Conservation (phyloP, 2,113 vertebrate genomes). For the Cettia cetti region DNA sequence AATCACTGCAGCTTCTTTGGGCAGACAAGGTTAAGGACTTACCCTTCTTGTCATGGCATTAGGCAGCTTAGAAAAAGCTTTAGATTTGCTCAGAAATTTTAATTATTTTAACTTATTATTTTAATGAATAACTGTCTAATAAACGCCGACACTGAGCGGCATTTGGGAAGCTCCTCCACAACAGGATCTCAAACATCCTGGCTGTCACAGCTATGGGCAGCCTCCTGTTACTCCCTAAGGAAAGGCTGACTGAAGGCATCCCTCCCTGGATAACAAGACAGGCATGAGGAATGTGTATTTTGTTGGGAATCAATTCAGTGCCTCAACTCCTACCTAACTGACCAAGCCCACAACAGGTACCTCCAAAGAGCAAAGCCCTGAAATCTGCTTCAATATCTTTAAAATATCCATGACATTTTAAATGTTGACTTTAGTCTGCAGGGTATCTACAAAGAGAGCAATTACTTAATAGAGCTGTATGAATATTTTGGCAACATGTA, state of each 20-base stretch:
- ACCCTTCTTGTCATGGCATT: not conserved
- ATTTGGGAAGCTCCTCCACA: not conserved
- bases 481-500: not conserved
- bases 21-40: not conserved
- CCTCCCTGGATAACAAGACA: not conserved
- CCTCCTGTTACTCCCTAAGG: not conserved
- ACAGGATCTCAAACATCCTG: not conserved
- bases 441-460: not conserved
- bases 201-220: not conserved
- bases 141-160: not conserved
- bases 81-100: not conserved
- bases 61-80: not conserved
- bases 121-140: not conserved
- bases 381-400: not conserved
- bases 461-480: not conserved
- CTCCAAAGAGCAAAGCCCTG: not conserved
- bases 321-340: not conserved
- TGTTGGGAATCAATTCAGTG: not conserved
- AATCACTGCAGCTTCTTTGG: not conserved
- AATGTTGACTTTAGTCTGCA: not conserved
- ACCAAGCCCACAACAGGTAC: not conserved
- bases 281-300: rapidly evolving
- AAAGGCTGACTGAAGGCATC: not conserved
- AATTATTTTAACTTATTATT: not conserved
- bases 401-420: not conserved